A percentile compares a stretch with the other conserved stretches of the same genome.
Conservation (phyloP, 2,888 invertebrate genomes). For the Periphyllus acericola region DNA sequence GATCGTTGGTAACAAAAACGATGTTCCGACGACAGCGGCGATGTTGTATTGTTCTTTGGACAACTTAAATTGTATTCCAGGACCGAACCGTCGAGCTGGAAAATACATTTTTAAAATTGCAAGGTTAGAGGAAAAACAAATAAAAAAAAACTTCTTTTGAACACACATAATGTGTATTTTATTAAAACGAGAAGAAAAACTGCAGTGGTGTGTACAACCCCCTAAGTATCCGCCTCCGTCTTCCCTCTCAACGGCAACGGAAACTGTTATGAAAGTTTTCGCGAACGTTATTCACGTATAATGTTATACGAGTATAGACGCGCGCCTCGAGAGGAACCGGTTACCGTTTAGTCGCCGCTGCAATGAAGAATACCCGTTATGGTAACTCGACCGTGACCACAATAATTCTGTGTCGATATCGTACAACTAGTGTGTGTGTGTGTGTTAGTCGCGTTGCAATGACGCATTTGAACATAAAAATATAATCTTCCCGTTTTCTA, state of each 20-base stretch:
- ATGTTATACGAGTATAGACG: no score
- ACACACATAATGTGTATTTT: background rate
- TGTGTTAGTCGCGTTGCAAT: background rate
- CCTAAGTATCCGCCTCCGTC: background rate
- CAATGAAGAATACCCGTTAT: slow-evolving; percentile 27
- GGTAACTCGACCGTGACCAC: slow-evolving; percentile 43
- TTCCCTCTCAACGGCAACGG: background rate
- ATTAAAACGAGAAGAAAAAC: slow-evolving; percentile 8
- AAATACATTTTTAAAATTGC: slow-evolving; percentile 6
- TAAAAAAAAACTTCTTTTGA: background rate
- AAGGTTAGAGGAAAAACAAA: background rate
- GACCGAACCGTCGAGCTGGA: slow-evolving; percentile 7
- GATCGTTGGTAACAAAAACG: background rate
- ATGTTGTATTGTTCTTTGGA: background rate
- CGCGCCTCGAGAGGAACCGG: slow-evolving; percentile 2
- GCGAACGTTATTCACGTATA: background rate
- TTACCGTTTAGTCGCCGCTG: slow-evolving; percentile 3
- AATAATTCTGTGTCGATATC: slow-evolving; percentile 28
- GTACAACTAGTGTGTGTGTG: background rate
- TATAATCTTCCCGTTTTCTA: no score
- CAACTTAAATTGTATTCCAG: slow-evolving; percentile 8
- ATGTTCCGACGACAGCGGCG: background rate
- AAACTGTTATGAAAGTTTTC: slow-evolving; percentile 35
- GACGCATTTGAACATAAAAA: background rate
- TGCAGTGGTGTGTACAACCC: background rate